Percentiles rank a stretch among this genome's conserved stretches.
These are phyloP conservation scores for Apodemia mormo DNA, from an alignment of 2,888 invertebrate species.

Conservation along the genomic window DNA sequence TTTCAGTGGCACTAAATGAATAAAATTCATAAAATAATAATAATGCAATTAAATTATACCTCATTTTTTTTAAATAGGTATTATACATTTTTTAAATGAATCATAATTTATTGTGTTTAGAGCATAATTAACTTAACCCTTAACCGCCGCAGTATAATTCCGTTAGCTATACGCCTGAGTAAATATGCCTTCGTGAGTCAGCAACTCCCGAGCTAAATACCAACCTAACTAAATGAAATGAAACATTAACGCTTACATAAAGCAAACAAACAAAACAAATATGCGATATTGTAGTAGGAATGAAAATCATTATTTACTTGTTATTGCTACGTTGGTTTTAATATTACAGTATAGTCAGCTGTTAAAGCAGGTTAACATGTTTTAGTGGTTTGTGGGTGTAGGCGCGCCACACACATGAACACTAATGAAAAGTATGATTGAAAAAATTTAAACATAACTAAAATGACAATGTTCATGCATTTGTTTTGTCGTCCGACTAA, in stretches of 20 bases:
- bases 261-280: constrained; percentile 27
- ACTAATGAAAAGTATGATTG: not conserved
- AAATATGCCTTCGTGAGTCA: constrained; percentile 32
- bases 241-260: constrained; percentile 29
- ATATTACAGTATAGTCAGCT: constrained; percentile 3
- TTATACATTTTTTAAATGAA: not conserved
- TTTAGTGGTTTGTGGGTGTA: not conserved
- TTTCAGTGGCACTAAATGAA: too few relatives aligned
- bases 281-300: constrained; percentile 8
- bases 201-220: constrained; percentile 30
- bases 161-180: constrained; percentile 38
- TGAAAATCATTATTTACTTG: constrained; percentile 1
- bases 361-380: constrained; percentile 3
- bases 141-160: constrained; percentile 35
- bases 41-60: too few relatives aligned
- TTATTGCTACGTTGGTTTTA: constrained; percentile 3
- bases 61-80: not conserved
- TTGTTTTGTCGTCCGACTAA: not conserved
- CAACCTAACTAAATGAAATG: constrained; percentile 31
- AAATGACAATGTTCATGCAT: not conserved
- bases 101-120: not conserved
- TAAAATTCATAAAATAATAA: too few relatives aligned
- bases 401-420: not conserved
- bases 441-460: not conserved
- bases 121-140: constrained; percentile 14